Conservation (phyloP, 2,797 vertebrate species). For the Distichodus sexfasciatus region DNA sequence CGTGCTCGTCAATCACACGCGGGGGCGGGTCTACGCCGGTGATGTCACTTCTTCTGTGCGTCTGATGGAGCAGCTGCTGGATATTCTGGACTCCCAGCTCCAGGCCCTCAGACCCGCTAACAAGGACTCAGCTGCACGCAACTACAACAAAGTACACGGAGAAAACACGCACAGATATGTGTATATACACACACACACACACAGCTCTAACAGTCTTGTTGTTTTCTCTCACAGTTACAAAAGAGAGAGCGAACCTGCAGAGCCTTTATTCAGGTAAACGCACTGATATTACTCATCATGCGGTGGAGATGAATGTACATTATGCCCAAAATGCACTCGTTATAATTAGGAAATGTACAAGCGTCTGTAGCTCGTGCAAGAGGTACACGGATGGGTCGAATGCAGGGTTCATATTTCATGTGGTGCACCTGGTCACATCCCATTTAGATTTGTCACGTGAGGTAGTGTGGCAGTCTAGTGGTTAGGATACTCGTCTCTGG, state of each 20-base stretch:
- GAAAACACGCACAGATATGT: not conserved
- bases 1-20: conserved; percentile 87
- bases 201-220: not conserved
- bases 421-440: too few relatives aligned
- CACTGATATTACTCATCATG: not conserved
- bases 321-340: too few relatives aligned
- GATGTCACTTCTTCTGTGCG: conserved; percentile 91
- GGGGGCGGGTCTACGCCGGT: conserved; percentile 88
- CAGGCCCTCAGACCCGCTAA: conserved; percentile 88
- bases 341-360: too few relatives aligned
- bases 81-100: conserved; percentile 91
- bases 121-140: conserved; percentile 87
- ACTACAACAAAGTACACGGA: conserved; percentile 91
- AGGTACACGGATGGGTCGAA: too few relatives aligned
- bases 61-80: conserved; percentile 88
- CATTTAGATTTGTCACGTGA: too few relatives aligned
- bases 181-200: not conserved
- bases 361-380: too few relatives aligned
- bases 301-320: too few relatives aligned
- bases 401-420: too few relatives aligned
- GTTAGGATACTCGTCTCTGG: too few relatives aligned
- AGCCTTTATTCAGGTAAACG: conserved; percentile 88
- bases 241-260: conserved; percentile 88
- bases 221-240: conserved; percentile 76
- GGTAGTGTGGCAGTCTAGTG: too few relatives aligned